phyloP scores from a whole-genome alignment of 2,888 invertebrate genomes.

The Gnatocerus cornutus region DNA sequence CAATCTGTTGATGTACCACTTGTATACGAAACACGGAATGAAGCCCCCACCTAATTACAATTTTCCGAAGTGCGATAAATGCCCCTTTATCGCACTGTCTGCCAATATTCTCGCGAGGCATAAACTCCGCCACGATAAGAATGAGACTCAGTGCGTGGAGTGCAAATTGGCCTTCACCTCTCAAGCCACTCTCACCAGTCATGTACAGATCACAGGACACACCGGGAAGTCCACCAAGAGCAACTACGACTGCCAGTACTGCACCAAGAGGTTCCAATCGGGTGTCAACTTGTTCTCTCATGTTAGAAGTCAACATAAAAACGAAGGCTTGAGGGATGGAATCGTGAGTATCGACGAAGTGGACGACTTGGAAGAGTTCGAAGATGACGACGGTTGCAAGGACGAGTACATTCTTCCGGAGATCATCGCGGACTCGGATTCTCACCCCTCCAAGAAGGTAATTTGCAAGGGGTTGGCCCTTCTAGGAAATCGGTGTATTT shows the following conservation, averaged over 20 bases:
- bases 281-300: constrained; percentile 82
- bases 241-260: constrained; percentile 80
- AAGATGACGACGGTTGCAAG: constrained; percentile 59
- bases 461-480: no score
- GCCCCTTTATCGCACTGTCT: constrained; percentile 84
- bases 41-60: constrained; percentile 80
- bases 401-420: constrained; percentile 61
- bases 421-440: constrained; percentile 51
- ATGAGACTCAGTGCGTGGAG: constrained; percentile 73
- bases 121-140: constrained; percentile 76
- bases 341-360: constrained; percentile 74
- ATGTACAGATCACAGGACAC: constrained; percentile 76
- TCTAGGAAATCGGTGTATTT: no score
- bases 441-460: constrained; percentile 68
- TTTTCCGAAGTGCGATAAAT: constrained; percentile 86
- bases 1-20: constrained; percentile 84
- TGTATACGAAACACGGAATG: constrained; percentile 86
- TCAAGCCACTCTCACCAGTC: constrained; percentile 70
- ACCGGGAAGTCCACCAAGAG: constrained; percentile 60
- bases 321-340: constrained; percentile 78
- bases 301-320: constrained; percentile 78
- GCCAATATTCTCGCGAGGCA: constrained; percentile 82
- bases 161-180: constrained; percentile 74
- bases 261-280: constrained; percentile 81
- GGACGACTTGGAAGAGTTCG: constrained; percentile 73